Evolutionary conservation across 2,797 vertebrate species (phyloP).

Genomic region (Semotilus atromaculatus): DNA sequence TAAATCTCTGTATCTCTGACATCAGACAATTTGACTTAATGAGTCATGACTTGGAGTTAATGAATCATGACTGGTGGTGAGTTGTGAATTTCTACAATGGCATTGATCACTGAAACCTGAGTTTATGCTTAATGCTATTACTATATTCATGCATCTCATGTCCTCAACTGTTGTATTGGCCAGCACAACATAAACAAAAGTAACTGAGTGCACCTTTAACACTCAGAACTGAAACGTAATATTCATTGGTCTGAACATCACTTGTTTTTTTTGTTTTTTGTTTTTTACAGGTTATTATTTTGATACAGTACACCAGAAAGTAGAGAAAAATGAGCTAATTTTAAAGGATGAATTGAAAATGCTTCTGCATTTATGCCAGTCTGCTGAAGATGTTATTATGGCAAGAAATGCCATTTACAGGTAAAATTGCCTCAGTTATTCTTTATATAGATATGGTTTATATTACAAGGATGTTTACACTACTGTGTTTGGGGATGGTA

Average conservation of each 20-base stretch:
- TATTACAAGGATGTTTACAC: neutral
- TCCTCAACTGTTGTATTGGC: neutral
- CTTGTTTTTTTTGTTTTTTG: neutral
- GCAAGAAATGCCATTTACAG: constrained; percentile 86
- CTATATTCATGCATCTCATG: neutral
- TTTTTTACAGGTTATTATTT: constrained; percentile 82
- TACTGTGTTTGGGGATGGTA: neutral
- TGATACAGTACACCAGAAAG: constrained; percentile 78
- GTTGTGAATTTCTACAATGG: neutral
- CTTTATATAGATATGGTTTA: neutral
- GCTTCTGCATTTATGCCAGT: constrained; percentile 87
- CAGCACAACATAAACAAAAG: neutral
- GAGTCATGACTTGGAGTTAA: too few relatives aligned
- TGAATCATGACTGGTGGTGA: neutral
- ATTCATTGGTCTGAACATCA: neutral
- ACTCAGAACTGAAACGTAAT: neutral
- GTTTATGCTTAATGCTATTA: neutral
- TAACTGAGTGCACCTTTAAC: neutral
- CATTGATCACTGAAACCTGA: neutral
- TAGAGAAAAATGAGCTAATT: constrained; percentile 81
- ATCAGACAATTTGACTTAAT: neutral
- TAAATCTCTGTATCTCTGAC: too few relatives aligned
- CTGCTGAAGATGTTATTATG: constrained; percentile 80
- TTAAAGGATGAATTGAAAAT: constrained; percentile 84
- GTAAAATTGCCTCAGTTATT: constrained; percentile 67